Percentiles rank a stretch among this genome's conserved stretches.
phyloP scores from a whole-genome alignment of 2,113 vertebrate species.

The Mus pahari region DNA sequence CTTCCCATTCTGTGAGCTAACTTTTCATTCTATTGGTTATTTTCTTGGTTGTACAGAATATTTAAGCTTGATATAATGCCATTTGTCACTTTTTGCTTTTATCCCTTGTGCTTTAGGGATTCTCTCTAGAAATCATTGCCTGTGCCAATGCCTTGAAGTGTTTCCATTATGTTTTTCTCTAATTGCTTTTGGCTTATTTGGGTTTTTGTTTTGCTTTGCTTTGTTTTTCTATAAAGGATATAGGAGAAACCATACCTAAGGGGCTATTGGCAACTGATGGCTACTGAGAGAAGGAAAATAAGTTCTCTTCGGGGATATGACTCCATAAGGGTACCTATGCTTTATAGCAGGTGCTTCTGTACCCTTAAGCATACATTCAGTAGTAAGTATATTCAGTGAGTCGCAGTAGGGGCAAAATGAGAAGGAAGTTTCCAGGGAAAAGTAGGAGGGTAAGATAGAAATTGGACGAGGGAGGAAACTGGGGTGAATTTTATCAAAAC shows the following conservation, averaged over 20 bases:
- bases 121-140: neutral
- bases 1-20: neutral
- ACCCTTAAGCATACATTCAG: neutral
- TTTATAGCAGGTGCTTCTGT: neutral
- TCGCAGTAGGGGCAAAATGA: neutral
- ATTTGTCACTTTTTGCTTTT: constrained; percentile 11
- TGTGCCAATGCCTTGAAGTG: neutral
- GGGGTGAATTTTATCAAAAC: neutral
- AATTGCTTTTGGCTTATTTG: neutral
- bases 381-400: neutral
- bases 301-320: neutral
- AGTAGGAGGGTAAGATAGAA: neutral
- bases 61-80: constrained; percentile 5
- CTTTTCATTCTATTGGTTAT: neutral
- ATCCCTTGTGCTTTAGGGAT: neutral
- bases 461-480: neutral
- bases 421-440: neutral
- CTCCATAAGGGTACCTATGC: neutral
- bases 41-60: neutral
- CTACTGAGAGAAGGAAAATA: neutral
- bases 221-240: neutral
- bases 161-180: neutral
- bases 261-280: neutral
- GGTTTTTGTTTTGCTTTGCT: neutral
- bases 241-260: neutral